phyloP scores from a whole-genome alignment of 1,140 invertebrate species.

The Tachypleus tridentatus region DNA sequence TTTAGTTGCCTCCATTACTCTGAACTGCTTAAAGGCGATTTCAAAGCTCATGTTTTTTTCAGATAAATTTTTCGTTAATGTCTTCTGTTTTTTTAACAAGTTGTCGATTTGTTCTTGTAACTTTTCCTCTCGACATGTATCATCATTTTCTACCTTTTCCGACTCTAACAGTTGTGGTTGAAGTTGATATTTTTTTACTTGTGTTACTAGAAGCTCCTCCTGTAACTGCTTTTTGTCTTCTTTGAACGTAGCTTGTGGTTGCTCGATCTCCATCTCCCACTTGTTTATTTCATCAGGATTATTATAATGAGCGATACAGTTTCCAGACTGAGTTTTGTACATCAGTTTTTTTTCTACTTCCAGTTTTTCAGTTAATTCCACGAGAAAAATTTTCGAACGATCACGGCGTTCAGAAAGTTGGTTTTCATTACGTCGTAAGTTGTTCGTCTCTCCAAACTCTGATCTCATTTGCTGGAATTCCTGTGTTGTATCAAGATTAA shows the following conservation, averaged over 20 bases:
- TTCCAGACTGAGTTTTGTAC: conserved; percentile 1
- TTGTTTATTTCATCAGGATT: conserved; percentile 7
- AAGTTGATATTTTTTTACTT: conserved; percentile 14
- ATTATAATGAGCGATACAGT: conserved; percentile 4
- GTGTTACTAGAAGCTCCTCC: neutral
- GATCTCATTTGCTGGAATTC: neutral
- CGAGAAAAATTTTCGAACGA: neutral
- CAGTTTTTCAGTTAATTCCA: neutral
- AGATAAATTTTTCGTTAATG: conserved; percentile 13
- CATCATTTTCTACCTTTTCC: conserved; percentile 24
- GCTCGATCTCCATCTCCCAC: conserved; percentile 13
- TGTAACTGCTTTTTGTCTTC: conserved; percentile 12
- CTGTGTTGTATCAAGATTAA: neutral
- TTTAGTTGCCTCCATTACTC: conserved; percentile 43
- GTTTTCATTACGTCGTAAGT: conserved; percentile 3
- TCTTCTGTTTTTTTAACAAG: conserved; percentile 15
- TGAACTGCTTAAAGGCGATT: conserved; percentile 33
- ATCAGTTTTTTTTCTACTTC: conserved; percentile 2
- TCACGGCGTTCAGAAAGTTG: neutral
- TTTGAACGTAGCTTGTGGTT: conserved; percentile 3
- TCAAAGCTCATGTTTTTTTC: conserved; percentile 14
- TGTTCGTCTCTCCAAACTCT: conserved; percentile 1
- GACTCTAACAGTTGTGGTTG: conserved; percentile 22
- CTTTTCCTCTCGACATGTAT: conserved; percentile 17
- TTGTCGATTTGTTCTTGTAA: conserved; percentile 18